Base-by-base conservation (phyloP, 1,140 invertebrate species). In the Trypoxylus dichotomus region DNA sequence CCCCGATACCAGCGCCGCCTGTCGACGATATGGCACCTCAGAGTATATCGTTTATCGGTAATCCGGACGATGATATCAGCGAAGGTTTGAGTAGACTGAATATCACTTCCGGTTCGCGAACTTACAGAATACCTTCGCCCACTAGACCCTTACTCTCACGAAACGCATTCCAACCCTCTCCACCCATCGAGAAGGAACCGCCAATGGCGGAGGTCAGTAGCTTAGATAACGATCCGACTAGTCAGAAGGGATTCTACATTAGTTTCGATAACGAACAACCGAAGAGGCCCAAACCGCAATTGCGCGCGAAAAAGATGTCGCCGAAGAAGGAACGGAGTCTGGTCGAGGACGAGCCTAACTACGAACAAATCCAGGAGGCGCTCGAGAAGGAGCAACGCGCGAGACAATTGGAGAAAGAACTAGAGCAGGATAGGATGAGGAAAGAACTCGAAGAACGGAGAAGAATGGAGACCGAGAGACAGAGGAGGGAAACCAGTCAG, bases 161-260 rank as follows among this genome's bases (percentile, higher is more conserved):
- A 75, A 92, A 91, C 85, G 93, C 93, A 15, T 94, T 94, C 88
- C 92, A 93, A 85, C 84, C 88, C 75, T 87, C 89, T 78, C 85
- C 87, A 75, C 86, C 87, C 43, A 27, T 79, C 27, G 76, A 77
- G 68, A 81, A 74, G 75, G 79, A 86, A 86, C 81, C 80, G 86
- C 84, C 86, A 42, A 79, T 85, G 8, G 79, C 81, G 10, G 82
- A 84, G 76, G 79, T 83, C 41, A 82, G 80, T 76, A 83, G 79
- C 79, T 75, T 84, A 11, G 86, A 89, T 60, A 86, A 86, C 58
- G 90, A 90, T 77, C 83, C 87, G n/a, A 88, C 86, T n/a, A 90
- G 90, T 79, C 93, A 96, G 85, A 95, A 95, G 87, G 95, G 96
- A n/a, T 98, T 98, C 87, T 97, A 97, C 85, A 96, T 98, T 83